Evolutionary conservation across 2,113 vertebrate genomes (phyloP).

Genomic region (Mandrillus leucophaeus): DNA sequence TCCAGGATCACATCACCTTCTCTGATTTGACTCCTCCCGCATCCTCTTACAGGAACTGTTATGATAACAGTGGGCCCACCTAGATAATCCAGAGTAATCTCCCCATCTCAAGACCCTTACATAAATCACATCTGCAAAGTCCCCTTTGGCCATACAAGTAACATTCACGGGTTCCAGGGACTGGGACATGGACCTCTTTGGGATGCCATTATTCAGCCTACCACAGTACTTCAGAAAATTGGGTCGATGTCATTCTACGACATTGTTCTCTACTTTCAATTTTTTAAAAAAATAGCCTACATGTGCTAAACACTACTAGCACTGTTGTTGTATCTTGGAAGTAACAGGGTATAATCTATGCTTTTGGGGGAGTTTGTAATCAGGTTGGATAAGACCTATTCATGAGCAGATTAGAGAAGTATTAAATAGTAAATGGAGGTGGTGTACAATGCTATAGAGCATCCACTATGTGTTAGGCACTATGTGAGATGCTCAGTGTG

Average conservation of each 20-base stretch:
- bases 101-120: background rate
- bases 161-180: background rate
- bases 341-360: background rate
- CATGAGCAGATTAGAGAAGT: background rate
- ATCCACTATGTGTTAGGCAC: background rate
- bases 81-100: background rate
- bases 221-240: background rate
- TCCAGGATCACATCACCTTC: background rate
- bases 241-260: background rate
- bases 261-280: constrained; percentile 16
- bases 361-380: background rate
- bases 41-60: background rate
- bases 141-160: background rate
- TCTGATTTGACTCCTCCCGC: background rate
- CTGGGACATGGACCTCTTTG: background rate
- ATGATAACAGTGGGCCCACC: background rate
- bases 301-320: background rate
- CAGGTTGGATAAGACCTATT: background rate
- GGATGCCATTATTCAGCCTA: background rate
- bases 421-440: background rate
- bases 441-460: background rate
- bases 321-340: background rate
- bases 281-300: background rate
- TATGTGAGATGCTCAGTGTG: background rate
- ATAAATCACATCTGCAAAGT: background rate